Evolutionary conservation across 2,113 vertebrate genomes (phyloP), one percentile per base, ranked within the genome.

Genomic region (Hoplias malabaricus): DNA sequence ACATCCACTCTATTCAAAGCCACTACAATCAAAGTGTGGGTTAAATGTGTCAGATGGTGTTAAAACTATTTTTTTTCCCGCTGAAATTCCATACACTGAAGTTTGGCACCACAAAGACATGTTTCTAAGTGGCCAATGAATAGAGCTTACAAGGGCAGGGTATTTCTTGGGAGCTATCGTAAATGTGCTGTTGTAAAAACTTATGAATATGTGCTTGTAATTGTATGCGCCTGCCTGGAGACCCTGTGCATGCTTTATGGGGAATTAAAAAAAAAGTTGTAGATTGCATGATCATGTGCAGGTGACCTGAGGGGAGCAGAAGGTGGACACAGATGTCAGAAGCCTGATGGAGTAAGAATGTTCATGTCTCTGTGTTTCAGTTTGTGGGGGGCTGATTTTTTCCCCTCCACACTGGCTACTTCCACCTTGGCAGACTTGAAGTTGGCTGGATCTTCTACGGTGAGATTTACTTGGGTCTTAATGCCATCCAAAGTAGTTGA

Each of bases 401-500:
- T 95, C 31, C 84, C 89, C 63, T 94, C 95, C 13, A 83, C 54
- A 74, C 77, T 81, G 1, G 93, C 87, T 84, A 94, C 83, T 69
- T 97, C 95, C 84, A 96, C 94, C 84, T 92, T 97, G 66, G 95
- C 94, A 6, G 94, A 92, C 72, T 91, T 92, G 71, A 96, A 93
- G 27, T 86, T 82, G 77, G 85, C 77, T 4, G 94, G 85, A 57
- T 96, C 94, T 19, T 95, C 95, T 48, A 89, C 79, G 78, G 92
- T 90, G 8, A 93, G 92, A 69, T 89, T 92, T 67, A 93, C 91
- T 84, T 96, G 95, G n/a, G 88, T 90, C 75, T 92, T 94, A 74
- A 96, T 95, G 84, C 94, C 83, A 63, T 98, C 96, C 93, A 98
- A 93, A 4, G 96, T 95, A 10, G 93, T 92, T 40, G 96, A 94